phyloP scores from a whole-genome alignment of 2,113 vertebrate genomes.

The Puffinus mauretanicus region DNA sequence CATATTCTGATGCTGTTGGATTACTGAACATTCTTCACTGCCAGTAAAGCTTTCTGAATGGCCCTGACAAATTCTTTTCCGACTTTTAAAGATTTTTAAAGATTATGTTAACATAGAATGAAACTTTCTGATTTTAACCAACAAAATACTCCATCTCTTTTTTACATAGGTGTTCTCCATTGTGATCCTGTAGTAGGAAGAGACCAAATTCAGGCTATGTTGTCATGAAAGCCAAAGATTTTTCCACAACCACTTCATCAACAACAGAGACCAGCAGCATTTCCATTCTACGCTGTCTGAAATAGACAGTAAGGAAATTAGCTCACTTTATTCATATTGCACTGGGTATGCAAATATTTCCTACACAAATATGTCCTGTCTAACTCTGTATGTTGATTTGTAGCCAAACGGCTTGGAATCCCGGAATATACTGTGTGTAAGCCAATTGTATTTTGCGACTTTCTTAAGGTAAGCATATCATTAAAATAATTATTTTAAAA shows the following conservation, averaged over 20 bases:
- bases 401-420: conserved; percentile 84
- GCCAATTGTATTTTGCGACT: conserved; percentile 86
- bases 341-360: background rate
- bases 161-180: conserved; percentile 78
- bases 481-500: background rate
- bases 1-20: background rate
- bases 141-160: background rate
- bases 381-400: background rate
- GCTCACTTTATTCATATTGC: background rate
- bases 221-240: conserved; percentile 86
- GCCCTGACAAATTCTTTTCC: background rate
- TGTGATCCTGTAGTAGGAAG: conserved; percentile 77
- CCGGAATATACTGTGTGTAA: conserved; percentile 75
- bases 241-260: conserved; percentile 85
- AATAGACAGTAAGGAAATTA: conserved; percentile 79
- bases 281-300: conserved; percentile 83
- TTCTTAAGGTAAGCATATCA: conserved; percentile 77
- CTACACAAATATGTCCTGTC: background rate
- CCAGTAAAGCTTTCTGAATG: background rate
- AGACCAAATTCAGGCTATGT: conserved; percentile 80
- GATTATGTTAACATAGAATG: background rate
- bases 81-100: background rate
- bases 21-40: background rate
- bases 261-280: conserved; percentile 82
- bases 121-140: background rate